A percentile compares a stretch with the other conserved stretches of the same genome.
Conservation (phyloP, 2,888 invertebrate genomes). For the Bruchidius siliquastri region DNA sequence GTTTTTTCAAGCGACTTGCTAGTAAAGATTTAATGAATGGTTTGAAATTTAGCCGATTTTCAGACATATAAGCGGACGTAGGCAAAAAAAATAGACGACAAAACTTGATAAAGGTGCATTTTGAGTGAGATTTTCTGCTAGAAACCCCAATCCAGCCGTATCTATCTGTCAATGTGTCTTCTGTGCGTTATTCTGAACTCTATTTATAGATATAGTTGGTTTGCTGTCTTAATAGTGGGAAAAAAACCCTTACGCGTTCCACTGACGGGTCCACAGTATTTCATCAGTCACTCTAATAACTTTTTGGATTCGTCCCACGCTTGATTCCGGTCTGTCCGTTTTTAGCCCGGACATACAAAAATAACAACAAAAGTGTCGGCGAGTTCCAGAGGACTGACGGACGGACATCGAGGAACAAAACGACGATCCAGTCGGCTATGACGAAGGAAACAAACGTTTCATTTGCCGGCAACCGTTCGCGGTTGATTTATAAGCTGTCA, state of each 20-base stretch:
- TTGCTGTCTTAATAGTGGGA: too few relatives aligned
- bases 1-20: too few relatives aligned
- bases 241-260: not conserved
- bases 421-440: slow-evolving; percentile 5
- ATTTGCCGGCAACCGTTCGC: slow-evolving; percentile 12
- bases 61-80: too few relatives aligned
- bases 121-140: too few relatives aligned
- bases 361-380: not conserved
- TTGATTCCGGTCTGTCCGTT: not conserved
- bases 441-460: slow-evolving; percentile 20
- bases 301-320: not conserved
- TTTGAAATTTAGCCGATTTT: too few relatives aligned
- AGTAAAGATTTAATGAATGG: too few relatives aligned
- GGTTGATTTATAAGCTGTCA: slow-evolving; percentile 22
- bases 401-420: slow-evolving; percentile 8
- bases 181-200: too few relatives aligned
- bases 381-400: not conserved
- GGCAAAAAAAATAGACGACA: too few relatives aligned
- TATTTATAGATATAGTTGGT: too few relatives aligned
- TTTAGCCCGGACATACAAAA: not conserved
- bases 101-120: too few relatives aligned
- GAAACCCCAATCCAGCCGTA: too few relatives aligned
- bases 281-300: not conserved
- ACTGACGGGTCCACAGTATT: not conserved
- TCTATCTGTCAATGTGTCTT: too few relatives aligned